Percentiles rank a stretch among this genome's conserved stretches.
Evolutionary conservation across 2,113 vertebrate species (phyloP).

Genomic region (Sminthopsis crassicaudata): DNA sequence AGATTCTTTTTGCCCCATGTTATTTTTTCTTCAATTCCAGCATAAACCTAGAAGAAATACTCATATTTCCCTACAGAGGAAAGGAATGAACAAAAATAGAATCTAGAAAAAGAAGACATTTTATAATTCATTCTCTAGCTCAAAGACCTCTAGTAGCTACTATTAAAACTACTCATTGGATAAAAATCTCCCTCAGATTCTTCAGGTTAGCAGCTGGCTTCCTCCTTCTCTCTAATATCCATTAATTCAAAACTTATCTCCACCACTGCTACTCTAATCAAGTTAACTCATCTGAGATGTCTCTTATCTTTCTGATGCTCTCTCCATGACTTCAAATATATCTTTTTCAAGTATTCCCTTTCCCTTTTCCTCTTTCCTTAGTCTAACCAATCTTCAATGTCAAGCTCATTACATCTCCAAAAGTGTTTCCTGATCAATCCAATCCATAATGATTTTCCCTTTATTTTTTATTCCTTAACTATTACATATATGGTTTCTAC

Average conservation of each 20-base stretch:
- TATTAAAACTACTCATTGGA: neutral
- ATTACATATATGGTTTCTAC: neutral
- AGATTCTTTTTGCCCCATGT: neutral
- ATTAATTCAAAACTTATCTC: neutral
- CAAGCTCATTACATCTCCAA: neutral
- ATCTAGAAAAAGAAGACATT: neutral
- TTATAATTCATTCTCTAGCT: neutral
- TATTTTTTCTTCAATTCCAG: neutral
- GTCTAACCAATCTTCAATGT: neutral
- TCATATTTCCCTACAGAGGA: neutral
- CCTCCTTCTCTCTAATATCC: neutral
- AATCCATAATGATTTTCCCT: neutral
- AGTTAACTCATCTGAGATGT: neutral
- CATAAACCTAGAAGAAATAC: neutral
- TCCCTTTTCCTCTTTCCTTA: neutral
- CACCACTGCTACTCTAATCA: neutral
- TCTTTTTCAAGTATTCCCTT: neutral
- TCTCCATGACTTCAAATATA: neutral
- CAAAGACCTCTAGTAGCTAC: neutral
- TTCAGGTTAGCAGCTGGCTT: neutral
- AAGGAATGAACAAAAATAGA: neutral
- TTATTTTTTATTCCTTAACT: neutral
- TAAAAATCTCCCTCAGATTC: neutral
- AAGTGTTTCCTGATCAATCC: neutral
- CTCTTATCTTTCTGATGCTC: neutral